phyloP scores from a whole-genome alignment of 2,797 vertebrate genomes.

The Muscicapa striata region DNA sequence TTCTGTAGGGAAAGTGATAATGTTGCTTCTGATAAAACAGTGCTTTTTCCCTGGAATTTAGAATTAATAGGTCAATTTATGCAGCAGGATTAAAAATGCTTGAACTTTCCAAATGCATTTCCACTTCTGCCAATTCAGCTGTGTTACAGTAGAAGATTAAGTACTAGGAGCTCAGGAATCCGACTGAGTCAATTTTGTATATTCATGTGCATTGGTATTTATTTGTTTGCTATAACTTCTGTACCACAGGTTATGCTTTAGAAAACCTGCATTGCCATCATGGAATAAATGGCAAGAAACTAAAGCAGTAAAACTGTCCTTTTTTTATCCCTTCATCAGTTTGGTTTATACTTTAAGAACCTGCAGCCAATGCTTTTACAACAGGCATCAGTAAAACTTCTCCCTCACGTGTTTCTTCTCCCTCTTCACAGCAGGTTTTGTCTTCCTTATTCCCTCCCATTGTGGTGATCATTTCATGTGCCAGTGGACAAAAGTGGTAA shows the following conservation, averaged over 20 bases:
- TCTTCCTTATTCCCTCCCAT: not conserved
- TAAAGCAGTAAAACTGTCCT: not conserved
- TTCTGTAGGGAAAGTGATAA: not conserved
- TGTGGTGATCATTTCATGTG: not conserved
- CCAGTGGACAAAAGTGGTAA: not conserved
- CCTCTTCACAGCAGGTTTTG: not conserved
- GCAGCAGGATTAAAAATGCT: slow-evolving; percentile 42
- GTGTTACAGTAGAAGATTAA: slow-evolving; percentile 28
- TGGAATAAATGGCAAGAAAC: not conserved
- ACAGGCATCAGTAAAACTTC: not conserved
- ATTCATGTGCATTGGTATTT: slow-evolving; percentile 28
- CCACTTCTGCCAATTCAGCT: slow-evolving; percentile 38
- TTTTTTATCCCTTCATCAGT: slow-evolving; percentile 16
- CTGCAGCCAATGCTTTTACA: not conserved
- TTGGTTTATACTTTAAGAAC: slow-evolving; percentile 3
- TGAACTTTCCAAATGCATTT: slow-evolving; percentile 33
- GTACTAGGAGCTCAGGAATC: not conserved
- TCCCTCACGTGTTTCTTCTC: not conserved
- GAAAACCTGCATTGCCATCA: not conserved
- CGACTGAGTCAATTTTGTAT: not conserved
- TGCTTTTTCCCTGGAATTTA: not conserved
- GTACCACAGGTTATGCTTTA: not conserved
- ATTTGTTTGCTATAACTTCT: slow-evolving; percentile 26
- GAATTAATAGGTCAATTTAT: slow-evolving; percentile 40
- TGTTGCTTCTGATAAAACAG: not conserved